Conservation (phyloP, 1,140 invertebrate species). For the Drosophila suzukii region DNA sequence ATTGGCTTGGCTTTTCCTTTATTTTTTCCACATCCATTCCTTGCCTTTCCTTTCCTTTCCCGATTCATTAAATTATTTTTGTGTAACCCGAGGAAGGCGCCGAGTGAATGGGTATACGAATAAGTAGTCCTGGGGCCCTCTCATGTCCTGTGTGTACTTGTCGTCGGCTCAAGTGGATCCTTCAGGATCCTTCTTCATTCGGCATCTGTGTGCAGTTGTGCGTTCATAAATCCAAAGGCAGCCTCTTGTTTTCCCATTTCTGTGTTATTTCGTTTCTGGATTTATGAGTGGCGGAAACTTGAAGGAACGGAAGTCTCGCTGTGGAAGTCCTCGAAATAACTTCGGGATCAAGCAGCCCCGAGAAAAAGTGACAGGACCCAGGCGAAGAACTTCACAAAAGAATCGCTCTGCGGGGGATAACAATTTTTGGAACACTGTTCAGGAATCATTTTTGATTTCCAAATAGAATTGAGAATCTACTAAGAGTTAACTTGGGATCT, state of each 20-base stretch:
- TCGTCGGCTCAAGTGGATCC: constrained; percentile 70
- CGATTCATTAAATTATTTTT: not conserved
- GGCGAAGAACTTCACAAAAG: constrained; percentile 1
- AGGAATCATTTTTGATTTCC: not conserved
- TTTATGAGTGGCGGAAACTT: constrained; percentile 38
- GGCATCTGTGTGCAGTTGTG: constrained; percentile 75
- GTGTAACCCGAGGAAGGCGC: constrained; percentile 61
- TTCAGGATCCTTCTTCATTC: constrained; percentile 18
- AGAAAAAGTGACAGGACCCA: constrained; percentile 11
- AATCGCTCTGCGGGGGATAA: constrained; percentile 4
- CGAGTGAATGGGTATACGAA: constrained; percentile 44
- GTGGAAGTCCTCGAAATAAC: constrained; percentile 40
- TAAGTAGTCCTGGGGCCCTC: constrained; percentile 16
- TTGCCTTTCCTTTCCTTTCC: not conserved
- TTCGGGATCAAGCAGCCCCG: constrained; percentile 11
- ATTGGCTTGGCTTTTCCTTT: constrained; percentile 59
- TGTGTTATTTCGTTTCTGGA: constrained; percentile 12
- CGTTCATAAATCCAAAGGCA: constrained; percentile 60
- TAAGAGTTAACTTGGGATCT: not conserved
- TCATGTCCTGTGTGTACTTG: constrained; percentile 54
- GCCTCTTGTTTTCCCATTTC: constrained; percentile 13
- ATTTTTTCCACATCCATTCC: not conserved
- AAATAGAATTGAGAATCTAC: not conserved
- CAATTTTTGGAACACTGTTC: not conserved
- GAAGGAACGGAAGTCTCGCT: constrained; percentile 31